These are phyloP conservation scores for Idaea aversata DNA, from an alignment of 2,888 invertebrate species.

Conservation along the genomic window DNA sequence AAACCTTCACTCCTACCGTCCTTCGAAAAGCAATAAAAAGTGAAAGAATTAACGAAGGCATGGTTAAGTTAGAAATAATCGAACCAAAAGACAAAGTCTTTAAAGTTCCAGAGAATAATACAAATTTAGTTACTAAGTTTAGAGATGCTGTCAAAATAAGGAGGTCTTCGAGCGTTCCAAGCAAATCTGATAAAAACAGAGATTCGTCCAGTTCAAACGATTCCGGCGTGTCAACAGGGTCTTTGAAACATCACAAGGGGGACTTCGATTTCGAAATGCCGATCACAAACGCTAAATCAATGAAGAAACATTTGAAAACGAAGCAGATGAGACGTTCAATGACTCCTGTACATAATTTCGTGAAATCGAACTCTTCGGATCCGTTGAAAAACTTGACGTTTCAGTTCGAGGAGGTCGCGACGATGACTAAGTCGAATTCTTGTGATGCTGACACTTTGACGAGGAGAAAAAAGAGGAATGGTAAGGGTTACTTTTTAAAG, in stretches of 20 bases:
- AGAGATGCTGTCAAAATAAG: conserved; percentile 82
- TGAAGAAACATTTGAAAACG: conserved; percentile 66
- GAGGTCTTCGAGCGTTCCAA: conserved; percentile 84
- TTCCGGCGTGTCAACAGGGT: conserved; percentile 85
- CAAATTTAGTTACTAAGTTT: conserved; percentile 67
- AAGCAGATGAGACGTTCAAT: conserved; percentile 69
- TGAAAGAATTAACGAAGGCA: conserved; percentile 61
- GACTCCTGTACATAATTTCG: conserved; percentile 77
- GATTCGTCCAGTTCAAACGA: conserved; percentile 87
- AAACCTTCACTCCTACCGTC: conserved; percentile 70
- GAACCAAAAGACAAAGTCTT: conserved; percentile 56
- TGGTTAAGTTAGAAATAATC: conserved; percentile 44
- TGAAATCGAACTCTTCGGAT: conserved; percentile 83
- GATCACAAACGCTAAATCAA: conserved; percentile 70
- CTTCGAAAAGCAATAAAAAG: conserved; percentile 62
- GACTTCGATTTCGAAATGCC: conserved; percentile 83
- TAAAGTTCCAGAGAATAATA: conserved; percentile 68
- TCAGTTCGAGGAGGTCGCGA: conserved; percentile 82
- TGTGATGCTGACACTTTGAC: conserved; percentile 83
- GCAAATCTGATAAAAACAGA: conserved; percentile 84
- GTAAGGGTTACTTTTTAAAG: conserved; percentile 44
- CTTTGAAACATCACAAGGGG: conserved; percentile 81
- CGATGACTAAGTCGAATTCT: conserved; percentile 81
- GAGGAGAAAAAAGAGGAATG: conserved; percentile 68
- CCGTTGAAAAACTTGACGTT: conserved; percentile 82